Conservation (phyloP, 2,888 invertebrate species). For the Drosophila anceps region DNA sequence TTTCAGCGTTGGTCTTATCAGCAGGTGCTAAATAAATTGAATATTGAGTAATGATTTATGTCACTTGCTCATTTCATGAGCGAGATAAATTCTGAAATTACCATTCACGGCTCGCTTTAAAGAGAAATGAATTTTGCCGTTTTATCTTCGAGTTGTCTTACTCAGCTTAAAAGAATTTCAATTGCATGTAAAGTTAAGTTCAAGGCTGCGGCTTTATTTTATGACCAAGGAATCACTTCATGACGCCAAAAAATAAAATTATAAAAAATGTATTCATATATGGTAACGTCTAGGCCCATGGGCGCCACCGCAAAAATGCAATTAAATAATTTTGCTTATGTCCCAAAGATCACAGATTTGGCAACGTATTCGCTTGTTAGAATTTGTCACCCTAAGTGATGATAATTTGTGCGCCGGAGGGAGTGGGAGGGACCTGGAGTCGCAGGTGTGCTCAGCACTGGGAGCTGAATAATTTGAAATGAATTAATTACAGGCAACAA, state of each 20-base stretch:
- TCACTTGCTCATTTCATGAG: conserved; percentile 39
- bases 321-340: conserved; percentile 37
- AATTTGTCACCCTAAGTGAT: conserved; percentile 56
- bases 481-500: conserved; percentile 65
- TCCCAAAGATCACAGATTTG: conserved; percentile 10
- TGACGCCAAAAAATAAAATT: neutral
- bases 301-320: conserved; percentile 54
- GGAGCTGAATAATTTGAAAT: conserved; percentile 33
- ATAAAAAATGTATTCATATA: neutral
- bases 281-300: conserved; percentile 33
- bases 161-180: conserved; percentile 62
- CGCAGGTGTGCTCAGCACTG: neutral
- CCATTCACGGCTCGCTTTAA: conserved; percentile 51
- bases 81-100: conserved; percentile 48
- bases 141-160: conserved; percentile 5
- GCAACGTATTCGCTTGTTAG: conserved; percentile 11
- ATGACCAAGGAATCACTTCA: conserved; percentile 12
- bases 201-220: conserved; percentile 33
- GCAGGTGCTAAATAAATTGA: conserved; percentile 64
- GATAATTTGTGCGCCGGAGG: neutral
- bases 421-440: neutral
- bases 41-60: conserved; percentile 45
- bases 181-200: conserved; percentile 43
- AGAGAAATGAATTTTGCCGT: conserved; percentile 33
- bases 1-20: conserved; percentile 28